Evolutionary conservation across 2,113 vertebrate genomes (phyloP), one percentile per base, ranked within the genome.

Genomic region (Phalacrocorax brasilianus): DNA sequence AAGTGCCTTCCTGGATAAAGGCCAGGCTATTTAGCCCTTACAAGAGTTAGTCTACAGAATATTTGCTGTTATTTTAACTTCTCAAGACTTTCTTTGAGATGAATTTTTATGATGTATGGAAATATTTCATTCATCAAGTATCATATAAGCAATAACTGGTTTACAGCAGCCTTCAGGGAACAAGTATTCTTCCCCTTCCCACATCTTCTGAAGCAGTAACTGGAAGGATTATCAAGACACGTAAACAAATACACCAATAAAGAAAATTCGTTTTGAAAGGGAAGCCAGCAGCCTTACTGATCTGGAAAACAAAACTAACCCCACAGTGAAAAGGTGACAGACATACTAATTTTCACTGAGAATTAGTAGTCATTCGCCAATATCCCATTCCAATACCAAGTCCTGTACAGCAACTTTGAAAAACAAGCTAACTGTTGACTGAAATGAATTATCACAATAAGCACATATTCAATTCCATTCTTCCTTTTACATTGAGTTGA

Each of bases 1-100:
- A 97, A 97, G 95, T 96, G 96, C 89, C 94, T 97, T 89, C 84
- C 91, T 96, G 97, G 94, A 94, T 20, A 77, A 21, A 82, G 73
- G 95, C 95, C 97, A 97, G 68, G 83, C 80, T 94, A 96, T 91
- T 94, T 93, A 95, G 89, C 45, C 87, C 59, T 77, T 77, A 63
- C 50, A 88, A 63, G 47, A 88, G 75, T 82, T 89, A 63, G 86
- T 27, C 71, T 76, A 71, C 58, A 89, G 95, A 92, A 89, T 83
- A 96, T 85, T 96, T 67, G 76, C 91, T 87, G 71, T 76, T 88
- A 85, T 89, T 97, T 96, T 96, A 93, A 92, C 86, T 95, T 93
- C 94, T 95, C 81, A 9, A 49, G 74, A 85, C 91, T 95, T 93
- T 95, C 94, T 93, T 76, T 70, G 45, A 96, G 89, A 91, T 75